Evolutionary conservation across 2,888 invertebrate genomes (phyloP), one percentile per base, ranked within the genome.

Genomic region (Cephus spinipes): DNA sequence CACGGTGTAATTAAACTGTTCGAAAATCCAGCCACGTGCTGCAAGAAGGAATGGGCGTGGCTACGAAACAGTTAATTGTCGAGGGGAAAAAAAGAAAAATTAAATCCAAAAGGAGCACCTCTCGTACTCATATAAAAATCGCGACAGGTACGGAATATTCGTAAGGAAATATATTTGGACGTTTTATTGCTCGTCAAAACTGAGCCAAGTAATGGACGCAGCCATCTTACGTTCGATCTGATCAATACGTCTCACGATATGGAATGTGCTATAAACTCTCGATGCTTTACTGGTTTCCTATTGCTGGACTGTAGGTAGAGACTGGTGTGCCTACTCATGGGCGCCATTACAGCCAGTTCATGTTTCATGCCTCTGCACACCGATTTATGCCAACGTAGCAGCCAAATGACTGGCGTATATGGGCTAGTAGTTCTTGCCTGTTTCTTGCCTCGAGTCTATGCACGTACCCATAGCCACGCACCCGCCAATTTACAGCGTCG

Each of bases 341-440:
- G 71, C 71, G 33, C 32, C 71, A 32, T 71, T 71, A 71, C 33
- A 33, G 33, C 31, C 71, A 71, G 71, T 71, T 31, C 71, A 71
- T 71, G 71, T 33, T 71, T 71, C 71, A 32, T 71, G 71, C 71
- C 71, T 33, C 71, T 71, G 71, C 71, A 32, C 71, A 33, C 32
- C 71, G 33, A 71, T 71, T 71, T 71, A 33, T 71, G 71, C 32
- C 71, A 71, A 71, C 71, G 71, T 71, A 71, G 15, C 32, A 30
- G 71, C 71, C 32, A 33, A 71, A 71, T 71, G 71, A 71, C 33
- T 71, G 71, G 33, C 71, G 71, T 71, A 71, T 71, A 33, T 71
- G 71, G 71, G 71, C 32, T 71, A 71, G 71, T 71, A 71, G 71
- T 71, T 71, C 71, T 71, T 33, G 71, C 71, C 31, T 12, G 31